A percentile compares a stretch with the other conserved stretches of the same genome.
Conservation (phyloP, 2,888 invertebrate genomes). For the Athalia circularis region DNA sequence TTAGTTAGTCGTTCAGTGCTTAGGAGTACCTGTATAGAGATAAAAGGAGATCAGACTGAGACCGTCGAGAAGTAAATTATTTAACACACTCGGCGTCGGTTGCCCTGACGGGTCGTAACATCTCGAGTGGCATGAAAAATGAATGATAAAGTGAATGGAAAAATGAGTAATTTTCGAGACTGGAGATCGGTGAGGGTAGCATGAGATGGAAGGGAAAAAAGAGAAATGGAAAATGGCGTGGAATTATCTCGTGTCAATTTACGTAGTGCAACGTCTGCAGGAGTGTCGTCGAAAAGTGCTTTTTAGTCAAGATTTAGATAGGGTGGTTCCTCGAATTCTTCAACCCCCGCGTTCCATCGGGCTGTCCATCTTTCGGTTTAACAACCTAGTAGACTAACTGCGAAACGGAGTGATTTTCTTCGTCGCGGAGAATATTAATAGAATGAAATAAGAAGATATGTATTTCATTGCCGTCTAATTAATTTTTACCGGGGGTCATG, state of each 20-base stretch:
- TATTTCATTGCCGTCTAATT: conserved; percentile 10
- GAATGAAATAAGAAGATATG: background rate
- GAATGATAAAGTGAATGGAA: no score
- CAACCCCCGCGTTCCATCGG: background rate
- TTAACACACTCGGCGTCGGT: no score
- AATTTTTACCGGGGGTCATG: background rate
- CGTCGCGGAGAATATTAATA: no score
- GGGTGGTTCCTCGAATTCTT: background rate
- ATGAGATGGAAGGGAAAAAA: background rate
- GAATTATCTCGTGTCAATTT: conserved; percentile 18
- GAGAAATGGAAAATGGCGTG: background rate
- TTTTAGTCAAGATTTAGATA: background rate
- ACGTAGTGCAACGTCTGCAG: background rate
- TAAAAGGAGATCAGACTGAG: no score
- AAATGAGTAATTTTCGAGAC: conserved; percentile 2
- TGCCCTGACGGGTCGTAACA: no score
- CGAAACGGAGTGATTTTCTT: background rate
- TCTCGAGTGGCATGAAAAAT: no score
- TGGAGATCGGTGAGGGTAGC: background rate
- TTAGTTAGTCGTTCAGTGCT: no score
- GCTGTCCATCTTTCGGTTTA: background rate
- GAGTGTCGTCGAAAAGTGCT: background rate
- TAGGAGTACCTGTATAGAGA: no score
- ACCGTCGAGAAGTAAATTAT: no score
- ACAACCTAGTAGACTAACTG: background rate